phyloP scores from a whole-genome alignment of 2,797 vertebrate genomes.

The Arctocebus calabarensis region DNA sequence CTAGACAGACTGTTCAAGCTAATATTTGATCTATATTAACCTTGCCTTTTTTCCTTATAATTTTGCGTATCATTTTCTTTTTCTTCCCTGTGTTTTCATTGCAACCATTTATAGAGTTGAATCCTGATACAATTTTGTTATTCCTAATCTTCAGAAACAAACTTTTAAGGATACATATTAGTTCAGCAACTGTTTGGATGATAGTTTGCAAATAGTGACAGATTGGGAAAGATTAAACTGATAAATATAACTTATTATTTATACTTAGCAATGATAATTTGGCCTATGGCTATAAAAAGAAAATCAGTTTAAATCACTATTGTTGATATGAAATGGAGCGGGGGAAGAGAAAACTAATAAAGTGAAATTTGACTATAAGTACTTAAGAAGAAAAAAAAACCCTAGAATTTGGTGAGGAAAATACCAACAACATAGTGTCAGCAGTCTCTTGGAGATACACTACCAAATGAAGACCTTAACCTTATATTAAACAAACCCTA shows the following conservation, averaged over 20 bases:
- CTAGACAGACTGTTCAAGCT: constrained; percentile 21
- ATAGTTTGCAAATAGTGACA: not conserved
- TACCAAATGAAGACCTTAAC: constrained; percentile 7
- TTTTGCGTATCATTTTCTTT: constrained; percentile 70
- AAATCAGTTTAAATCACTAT: not conserved
- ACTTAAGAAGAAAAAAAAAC: constrained; percentile 10
- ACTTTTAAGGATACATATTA: not conserved
- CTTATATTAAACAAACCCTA: not conserved
- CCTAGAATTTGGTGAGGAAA: not conserved
- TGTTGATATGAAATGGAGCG: constrained; percentile 19
- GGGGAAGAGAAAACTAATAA: not conserved
- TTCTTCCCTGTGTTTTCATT: constrained; percentile 62
- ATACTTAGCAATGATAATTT: constrained; percentile 47
- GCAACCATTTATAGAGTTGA: constrained; percentile 24
- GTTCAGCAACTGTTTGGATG: not conserved
- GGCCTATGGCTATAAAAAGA: not conserved
- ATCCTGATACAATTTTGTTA: constrained; percentile 1
- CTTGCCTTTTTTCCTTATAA: constrained; percentile 52
- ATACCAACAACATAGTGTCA: not conserved
- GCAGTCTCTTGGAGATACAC: not conserved
- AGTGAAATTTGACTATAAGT: constrained; percentile 28
- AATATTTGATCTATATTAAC: constrained; percentile 60
- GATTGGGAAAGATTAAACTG: constrained; percentile 54
- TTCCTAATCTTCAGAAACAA: constrained; percentile 38
- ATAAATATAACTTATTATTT: not conserved